Evolutionary conservation across 2,888 invertebrate genomes (phyloP).

Genomic region (Tipula confusa): DNA sequence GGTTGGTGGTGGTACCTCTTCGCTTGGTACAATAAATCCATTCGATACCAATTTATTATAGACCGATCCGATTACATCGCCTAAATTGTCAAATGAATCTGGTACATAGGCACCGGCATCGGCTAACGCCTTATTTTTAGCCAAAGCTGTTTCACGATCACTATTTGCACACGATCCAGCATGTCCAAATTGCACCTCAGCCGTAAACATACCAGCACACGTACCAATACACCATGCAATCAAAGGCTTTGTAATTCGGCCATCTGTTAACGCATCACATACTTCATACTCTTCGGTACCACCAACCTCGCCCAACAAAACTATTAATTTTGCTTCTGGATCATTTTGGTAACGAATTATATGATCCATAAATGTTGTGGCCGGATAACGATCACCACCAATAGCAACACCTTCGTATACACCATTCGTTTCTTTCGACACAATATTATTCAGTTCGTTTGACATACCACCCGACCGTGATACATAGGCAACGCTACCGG

Average conservation of each 20-base stretch:
- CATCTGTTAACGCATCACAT: conserved; percentile 75
- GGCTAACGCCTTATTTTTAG: conserved; percentile 82
- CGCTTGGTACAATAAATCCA: conserved; percentile 79
- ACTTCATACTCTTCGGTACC: conserved; percentile 98
- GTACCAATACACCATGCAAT: conserved; percentile 99
- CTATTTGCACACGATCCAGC: conserved; percentile 98
- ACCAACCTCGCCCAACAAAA: conserved; percentile 96
- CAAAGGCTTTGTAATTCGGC: conserved; percentile 84
- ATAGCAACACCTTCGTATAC: conserved; percentile 98
- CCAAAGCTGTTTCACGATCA: conserved; percentile 84
- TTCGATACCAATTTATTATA: conserved; percentile 71
- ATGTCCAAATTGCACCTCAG: conserved; percentile 97
- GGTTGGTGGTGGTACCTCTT: conserved; percentile 95
- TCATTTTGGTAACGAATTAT: conserved; percentile 79
- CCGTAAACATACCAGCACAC: conserved; percentile 79
- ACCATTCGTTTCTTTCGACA: conserved; percentile 94
- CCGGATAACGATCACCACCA: conserved; percentile 96
- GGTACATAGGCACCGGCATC: conserved; percentile 88
- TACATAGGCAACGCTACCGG: conserved; percentile 97
- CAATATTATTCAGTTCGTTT: conserved; percentile 96
- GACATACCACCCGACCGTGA: conserved; percentile 99
- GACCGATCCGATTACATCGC: conserved; percentile 72
- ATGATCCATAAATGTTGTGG: conserved; percentile 97
- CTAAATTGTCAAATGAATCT: conserved; percentile 83
- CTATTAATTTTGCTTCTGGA: conserved; percentile 86